Evolutionary conservation across 2,113 vertebrate genomes (phyloP).

Genomic region (Dipodomys merriami): DNA sequence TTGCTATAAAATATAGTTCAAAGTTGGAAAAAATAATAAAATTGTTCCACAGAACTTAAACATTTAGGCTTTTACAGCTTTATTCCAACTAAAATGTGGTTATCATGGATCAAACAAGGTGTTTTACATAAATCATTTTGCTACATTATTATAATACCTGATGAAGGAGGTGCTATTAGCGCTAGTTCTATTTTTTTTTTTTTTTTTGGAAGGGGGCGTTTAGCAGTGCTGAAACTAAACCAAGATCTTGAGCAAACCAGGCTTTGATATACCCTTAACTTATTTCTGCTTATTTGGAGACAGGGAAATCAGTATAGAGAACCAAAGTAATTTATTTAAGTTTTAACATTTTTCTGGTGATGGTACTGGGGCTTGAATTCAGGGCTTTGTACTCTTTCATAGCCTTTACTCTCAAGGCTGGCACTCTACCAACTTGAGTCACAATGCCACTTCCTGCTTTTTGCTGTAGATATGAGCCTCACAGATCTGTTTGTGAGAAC

Average conservation of each 20-base stretch:
- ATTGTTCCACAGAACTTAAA: slow-evolving; percentile 28
- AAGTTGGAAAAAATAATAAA: slow-evolving; percentile 45
- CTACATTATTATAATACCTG: slow-evolving; percentile 9
- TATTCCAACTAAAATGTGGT: background rate
- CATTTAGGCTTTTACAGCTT: slow-evolving; percentile 16
- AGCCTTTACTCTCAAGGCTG: too few relatives aligned
- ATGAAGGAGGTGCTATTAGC: slow-evolving; percentile 6
- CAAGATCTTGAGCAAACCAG: background rate
- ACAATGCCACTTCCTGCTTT: too few relatives aligned
- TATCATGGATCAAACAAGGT: background rate
- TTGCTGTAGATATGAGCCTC: too few relatives aligned
- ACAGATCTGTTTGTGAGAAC: too few relatives aligned
- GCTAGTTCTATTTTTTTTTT: background rate
- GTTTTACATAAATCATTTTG: background rate
- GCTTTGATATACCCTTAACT: background rate
- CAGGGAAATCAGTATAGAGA: background rate
- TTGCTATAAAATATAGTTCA: slow-evolving; percentile 1
- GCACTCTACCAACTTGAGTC: too few relatives aligned
- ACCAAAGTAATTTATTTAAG: too few relatives aligned
- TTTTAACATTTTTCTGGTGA: too few relatives aligned
- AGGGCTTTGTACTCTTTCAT: too few relatives aligned
- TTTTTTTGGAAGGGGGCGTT: background rate
- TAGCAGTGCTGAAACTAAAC: background rate
- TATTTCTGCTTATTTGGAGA: background rate
- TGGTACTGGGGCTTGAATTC: too few relatives aligned